phyloP scores from a whole-genome alignment of 2,888 invertebrate species.

The Polyommatus icarus region DNA sequence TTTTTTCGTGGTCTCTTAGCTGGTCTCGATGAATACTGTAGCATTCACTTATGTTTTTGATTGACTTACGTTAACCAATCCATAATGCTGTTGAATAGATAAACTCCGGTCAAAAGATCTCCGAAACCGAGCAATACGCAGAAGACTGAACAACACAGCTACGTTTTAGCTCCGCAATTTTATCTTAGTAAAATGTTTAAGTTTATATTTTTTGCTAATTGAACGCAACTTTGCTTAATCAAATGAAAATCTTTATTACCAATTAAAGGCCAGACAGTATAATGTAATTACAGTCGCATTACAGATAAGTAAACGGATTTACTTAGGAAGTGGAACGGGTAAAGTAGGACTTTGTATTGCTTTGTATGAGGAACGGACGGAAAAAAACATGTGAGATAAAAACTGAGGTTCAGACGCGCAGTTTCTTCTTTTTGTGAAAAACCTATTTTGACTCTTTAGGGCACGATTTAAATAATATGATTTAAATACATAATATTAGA shows the following conservation, averaged over 20 bases:
- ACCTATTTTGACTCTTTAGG: too few species aligned
- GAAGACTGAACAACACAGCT: neutral
- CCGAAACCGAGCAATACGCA: neutral
- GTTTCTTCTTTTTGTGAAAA: neutral
- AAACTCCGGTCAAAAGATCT: neutral
- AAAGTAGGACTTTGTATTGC: slow-evolving; percentile 12
- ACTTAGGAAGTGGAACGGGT: neutral
- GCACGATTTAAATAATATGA: too few species aligned
- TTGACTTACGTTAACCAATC: too few species aligned
- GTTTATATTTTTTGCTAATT: neutral
- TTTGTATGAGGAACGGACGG: neutral
- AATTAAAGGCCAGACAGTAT: slow-evolving; percentile 2
- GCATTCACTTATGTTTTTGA: too few species aligned
- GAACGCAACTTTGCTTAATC: neutral
- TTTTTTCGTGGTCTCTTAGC: neutral
- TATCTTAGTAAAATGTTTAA: neutral
- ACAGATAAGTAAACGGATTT: slow-evolving; percentile 18
- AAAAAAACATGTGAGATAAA: neutral
- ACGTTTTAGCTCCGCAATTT: neutral
- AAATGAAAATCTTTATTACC: neutral
- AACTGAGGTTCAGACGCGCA: neutral
- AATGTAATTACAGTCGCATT: slow-evolving; percentile 1
- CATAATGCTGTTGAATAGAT: neutral
- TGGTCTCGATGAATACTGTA: too few species aligned
- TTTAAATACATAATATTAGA: too few species aligned